phyloP scores from a whole-genome alignment of 1,140 invertebrate genomes.

The Drosophila guanche region DNA sequence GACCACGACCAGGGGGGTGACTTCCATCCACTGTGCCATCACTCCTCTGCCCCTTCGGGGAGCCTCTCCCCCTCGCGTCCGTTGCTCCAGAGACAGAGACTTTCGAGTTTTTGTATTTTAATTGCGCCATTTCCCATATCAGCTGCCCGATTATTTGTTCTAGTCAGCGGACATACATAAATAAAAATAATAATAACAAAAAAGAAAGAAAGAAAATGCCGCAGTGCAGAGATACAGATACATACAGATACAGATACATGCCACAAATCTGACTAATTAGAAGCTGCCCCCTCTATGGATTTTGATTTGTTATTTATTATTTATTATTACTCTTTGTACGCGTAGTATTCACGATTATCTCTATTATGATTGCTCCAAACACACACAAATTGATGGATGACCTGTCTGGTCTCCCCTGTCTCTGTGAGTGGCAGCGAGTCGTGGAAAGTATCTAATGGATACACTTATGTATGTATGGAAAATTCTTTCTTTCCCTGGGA shows the following conservation, averaged over 20 bases:
- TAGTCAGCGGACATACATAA: constrained; percentile 67
- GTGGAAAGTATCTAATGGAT: constrained; percentile 53
- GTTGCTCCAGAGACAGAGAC: constrained; percentile 21
- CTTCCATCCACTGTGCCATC: background rate
- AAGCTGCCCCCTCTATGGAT: constrained; percentile 8
- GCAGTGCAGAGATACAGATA: constrained; percentile 29
- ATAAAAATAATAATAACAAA: constrained; percentile 48
- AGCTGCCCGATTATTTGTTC: constrained; percentile 75
- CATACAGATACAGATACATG: constrained; percentile 28
- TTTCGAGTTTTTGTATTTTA: constrained; percentile 71
- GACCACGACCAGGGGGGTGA: constrained; percentile 9
- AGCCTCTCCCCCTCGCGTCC: constrained; percentile 12
- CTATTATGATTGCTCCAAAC: constrained; percentile 28
- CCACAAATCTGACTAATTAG: constrained; percentile 66
- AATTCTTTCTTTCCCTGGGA: constrained; percentile 53
- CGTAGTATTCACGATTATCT: constrained; percentile 5
- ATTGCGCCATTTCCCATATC: constrained; percentile 80
- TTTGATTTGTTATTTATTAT: constrained; percentile 75
- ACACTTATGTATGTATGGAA: constrained; percentile 26
- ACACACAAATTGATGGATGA: constrained; percentile 68
- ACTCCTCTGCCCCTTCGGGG: background rate
- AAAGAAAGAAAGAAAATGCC: constrained; percentile 18
- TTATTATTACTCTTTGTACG: constrained; percentile 37
- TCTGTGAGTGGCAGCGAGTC: no score
- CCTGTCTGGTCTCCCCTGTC: constrained; percentile 23